Evolutionary conservation across 2,888 invertebrate genomes (phyloP), one percentile per base, ranked within the genome.

Genomic region (Nysson spinosus): DNA sequence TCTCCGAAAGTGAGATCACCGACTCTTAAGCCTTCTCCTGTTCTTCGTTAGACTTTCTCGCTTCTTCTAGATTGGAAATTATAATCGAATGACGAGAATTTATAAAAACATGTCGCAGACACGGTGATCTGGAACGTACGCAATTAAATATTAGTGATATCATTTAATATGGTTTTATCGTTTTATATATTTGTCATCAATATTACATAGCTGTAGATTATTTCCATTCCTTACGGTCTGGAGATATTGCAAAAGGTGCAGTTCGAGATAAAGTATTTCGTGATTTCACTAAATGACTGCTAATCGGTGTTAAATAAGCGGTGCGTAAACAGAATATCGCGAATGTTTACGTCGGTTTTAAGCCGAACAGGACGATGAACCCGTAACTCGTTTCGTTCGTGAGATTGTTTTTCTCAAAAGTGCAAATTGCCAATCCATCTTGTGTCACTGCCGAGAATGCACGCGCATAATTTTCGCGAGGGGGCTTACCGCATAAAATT

Each of bases 1-100:
- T 86, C 86, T 78, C 81, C 69, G 76, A 69, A 75, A 75, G 78
- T 86, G 85, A 86, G 83, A 84, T 85, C 85, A 86, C 77, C 81
- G 78, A 61, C 70, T 58, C 72, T 71, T 73, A 61, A 65, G 62
- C 40, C 32, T 24, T 44, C n/a, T n/a, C 30, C 44, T n/a, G 26
- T 42, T 20, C 28, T 49, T 47, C 30, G 57, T 44, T 7, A 32
- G 11, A 32, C 32, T 39, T 39, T 28, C 43, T 46, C 30, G 47
- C 49, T 24, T 60, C 32, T 26, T 63, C 51, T 52, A 43, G 47
- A 16, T 4, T n/a, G n/a, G n/a, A n/a, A n/a, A n/a, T n/a, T n/a
- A n/a, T n/a, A n/a, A n/a, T n/a, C n/a, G n/a, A n/a, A n/a, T n/a
- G n/a, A n/a, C n/a, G n/a, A n/a, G n/a, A n/a, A n/a, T n/a, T n/a